phyloP scores from a whole-genome alignment of 23 tunicate genomes.

The Ascidia mentula region DNA sequence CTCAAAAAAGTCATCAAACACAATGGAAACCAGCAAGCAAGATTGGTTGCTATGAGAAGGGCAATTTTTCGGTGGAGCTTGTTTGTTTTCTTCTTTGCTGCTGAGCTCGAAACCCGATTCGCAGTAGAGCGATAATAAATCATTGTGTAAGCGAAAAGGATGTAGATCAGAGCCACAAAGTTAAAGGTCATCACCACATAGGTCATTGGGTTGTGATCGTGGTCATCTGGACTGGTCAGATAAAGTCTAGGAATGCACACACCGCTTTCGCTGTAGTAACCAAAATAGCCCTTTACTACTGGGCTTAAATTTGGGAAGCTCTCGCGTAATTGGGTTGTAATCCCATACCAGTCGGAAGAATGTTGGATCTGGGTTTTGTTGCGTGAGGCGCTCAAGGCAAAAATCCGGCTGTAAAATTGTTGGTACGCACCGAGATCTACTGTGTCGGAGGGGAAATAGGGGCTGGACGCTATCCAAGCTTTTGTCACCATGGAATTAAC shows the following conservation, averaged over 20 bases:
- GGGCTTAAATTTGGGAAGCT: slow-evolving; percentile 17
- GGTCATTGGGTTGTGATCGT: background rate
- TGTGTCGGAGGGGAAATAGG: slow-evolving; percentile 8
- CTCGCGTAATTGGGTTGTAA: background rate
- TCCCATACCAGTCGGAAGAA: slow-evolving; percentile 15
- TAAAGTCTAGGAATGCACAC: slow-evolving; percentile 37
- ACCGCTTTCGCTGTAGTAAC: slow-evolving; percentile 38
- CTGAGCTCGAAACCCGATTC: background rate
- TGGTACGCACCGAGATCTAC: background rate
- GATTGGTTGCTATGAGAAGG: background rate
- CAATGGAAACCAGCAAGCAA: background rate
- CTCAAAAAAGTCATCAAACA: slow-evolving; percentile 4
- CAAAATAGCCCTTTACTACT: slow-evolving; percentile 25
- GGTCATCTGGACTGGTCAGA: background rate
- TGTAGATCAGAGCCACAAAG: background rate
- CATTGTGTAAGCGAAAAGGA: background rate
- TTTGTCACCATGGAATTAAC: slow-evolving; percentile 20
- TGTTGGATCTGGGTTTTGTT: too few species aligned
- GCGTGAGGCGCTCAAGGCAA: background rate
- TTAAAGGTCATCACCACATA: background rate
- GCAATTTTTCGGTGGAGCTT: background rate
- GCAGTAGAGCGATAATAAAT: background rate
- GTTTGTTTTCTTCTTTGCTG: background rate
- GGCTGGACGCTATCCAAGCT: background rate
- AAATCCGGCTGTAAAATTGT: slow-evolving; percentile 14